Percentiles rank a stretch among this genome's conserved stretches.
Conservation (phyloP, 2,888 invertebrate genomes). For the Biston stratarius region DNA sequence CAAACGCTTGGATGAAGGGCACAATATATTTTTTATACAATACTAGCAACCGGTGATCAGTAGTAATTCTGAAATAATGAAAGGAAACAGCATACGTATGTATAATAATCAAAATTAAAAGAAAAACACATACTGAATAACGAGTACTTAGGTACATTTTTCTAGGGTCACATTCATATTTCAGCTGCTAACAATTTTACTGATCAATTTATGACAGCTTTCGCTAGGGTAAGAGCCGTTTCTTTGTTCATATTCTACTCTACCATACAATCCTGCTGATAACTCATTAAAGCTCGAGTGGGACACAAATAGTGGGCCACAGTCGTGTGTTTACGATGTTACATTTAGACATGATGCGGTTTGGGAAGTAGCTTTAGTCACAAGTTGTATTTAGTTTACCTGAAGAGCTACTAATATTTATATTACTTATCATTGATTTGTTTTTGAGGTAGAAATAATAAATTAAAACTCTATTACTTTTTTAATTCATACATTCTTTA, state of each 20-base stretch:
- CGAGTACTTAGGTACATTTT: too few species aligned
- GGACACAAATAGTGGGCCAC: conserved; percentile 24
- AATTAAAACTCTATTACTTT: too few species aligned
- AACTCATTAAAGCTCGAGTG: conserved; percentile 28
- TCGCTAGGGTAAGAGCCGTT: background rate
- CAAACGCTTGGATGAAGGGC: too few species aligned
- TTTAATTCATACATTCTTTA: too few species aligned
- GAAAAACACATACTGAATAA: too few species aligned
- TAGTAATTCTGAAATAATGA: too few species aligned
- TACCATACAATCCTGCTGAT: conserved; percentile 46
- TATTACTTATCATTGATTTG: too few species aligned
- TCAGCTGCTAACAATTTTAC: background rate
- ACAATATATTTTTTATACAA: too few species aligned
- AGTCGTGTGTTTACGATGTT: conserved; percentile 21
- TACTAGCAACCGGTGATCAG: too few species aligned
- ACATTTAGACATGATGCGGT: conserved; percentile 10
- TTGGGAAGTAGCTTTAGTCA: conserved; percentile 3
- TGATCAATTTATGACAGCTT: background rate
- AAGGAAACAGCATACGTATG: too few species aligned
- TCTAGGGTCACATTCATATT: too few species aligned
- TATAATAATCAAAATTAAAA: too few species aligned
- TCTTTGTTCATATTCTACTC: background rate
- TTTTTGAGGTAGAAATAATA: background rate
- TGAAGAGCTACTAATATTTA: background rate
- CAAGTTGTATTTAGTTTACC: background rate